Evolutionary conservation across 30 jellyfish, hydroid and myxozoan genomes (phyloP).

Genomic region (Sanderia malayensis): DNA sequence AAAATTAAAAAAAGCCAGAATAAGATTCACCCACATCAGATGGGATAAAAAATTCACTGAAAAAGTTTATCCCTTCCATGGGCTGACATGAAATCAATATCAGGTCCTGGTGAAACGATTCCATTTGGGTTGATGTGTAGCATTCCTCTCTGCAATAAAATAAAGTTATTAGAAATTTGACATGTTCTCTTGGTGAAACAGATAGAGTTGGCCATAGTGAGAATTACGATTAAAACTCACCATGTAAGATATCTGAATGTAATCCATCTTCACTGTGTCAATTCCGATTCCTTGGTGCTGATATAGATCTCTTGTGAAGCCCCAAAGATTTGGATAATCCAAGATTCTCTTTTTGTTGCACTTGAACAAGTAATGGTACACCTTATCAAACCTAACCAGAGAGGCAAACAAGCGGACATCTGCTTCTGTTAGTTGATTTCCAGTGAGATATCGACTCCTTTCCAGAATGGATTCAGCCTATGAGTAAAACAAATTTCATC

Average conservation of each 20-base stretch:
- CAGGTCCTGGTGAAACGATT: slow-evolving; percentile 69
- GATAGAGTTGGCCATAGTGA: too few relatives aligned
- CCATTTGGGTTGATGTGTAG: slow-evolving; percentile 64
- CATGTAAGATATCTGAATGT: slow-evolving; percentile 51
- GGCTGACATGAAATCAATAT: slow-evolving; percentile 45
- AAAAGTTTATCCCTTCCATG: slow-evolving; percentile 23
- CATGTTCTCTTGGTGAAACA: too few relatives aligned
- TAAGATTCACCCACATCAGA: too few relatives aligned
- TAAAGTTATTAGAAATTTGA: too few relatives aligned
- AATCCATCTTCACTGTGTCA: slow-evolving; percentile 55
- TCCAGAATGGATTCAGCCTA: slow-evolving; percentile 70
- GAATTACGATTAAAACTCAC: too few relatives aligned
- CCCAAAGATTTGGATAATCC: slow-evolving; percentile 87
- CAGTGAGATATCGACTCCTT: slow-evolving; percentile 65
- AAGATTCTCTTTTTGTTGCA: slow-evolving; percentile 66
- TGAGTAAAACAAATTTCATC: background rate
- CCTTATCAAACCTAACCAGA: background rate
- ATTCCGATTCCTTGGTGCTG: slow-evolving; percentile 58
- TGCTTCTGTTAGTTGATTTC: slow-evolving; percentile 75
- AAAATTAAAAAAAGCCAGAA: too few relatives aligned
- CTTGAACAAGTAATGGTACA: slow-evolving; percentile 16
- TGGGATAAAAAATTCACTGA: background rate
- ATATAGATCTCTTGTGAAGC: slow-evolving; percentile 71
- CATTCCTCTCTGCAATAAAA: slow-evolving; percentile 32
- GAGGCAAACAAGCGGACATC: slow-evolving; percentile 63